These are phyloP conservation scores for Ctenicera cuprea DNA, from an alignment of 2,888 invertebrate species.

Conservation along the genomic window DNA sequence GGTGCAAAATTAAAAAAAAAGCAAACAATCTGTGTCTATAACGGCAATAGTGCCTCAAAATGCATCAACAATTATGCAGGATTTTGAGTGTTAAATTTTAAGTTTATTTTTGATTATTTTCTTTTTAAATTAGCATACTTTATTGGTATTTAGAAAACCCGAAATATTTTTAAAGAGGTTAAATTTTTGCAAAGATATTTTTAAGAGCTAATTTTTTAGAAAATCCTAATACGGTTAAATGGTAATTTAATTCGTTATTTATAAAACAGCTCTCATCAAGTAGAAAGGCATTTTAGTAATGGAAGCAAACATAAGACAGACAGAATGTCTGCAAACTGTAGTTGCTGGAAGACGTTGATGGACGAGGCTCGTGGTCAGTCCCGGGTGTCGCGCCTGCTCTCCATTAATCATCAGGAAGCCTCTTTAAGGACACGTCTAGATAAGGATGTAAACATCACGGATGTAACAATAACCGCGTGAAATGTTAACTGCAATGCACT, in stretches of 20 bases:
- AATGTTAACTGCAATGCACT: constrained; percentile 52
- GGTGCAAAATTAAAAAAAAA: no score
- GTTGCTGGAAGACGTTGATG: constrained; percentile 54
- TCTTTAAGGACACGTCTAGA: constrained; percentile 60
- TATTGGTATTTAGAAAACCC: no score
- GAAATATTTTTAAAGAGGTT: no score
- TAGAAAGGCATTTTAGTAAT: constrained; percentile 43
- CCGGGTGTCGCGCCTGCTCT: constrained; percentile 53
- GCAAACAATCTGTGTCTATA: no score
- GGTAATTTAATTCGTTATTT: constrained; percentile 19
- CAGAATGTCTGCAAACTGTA: constrained; percentile 44
- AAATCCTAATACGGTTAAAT: neutral
- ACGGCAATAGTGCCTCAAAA: no score
- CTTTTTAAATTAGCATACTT: no score
- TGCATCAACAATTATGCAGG: no score
- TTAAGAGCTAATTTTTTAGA: no score
- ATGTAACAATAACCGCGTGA: constrained; percentile 59
- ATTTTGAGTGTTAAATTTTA: no score
- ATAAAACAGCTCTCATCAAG: constrained; percentile 35
- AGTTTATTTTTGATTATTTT: no score
- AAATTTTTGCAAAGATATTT: no score
- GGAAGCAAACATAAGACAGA: constrained; percentile 40
- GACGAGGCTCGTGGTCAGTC: constrained; percentile 57
- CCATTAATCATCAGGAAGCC: constrained; percentile 62
- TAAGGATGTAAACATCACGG: constrained; percentile 62